Conservation (phyloP, 2,888 invertebrate genomes). For the Halocaridina rubra region DNA sequence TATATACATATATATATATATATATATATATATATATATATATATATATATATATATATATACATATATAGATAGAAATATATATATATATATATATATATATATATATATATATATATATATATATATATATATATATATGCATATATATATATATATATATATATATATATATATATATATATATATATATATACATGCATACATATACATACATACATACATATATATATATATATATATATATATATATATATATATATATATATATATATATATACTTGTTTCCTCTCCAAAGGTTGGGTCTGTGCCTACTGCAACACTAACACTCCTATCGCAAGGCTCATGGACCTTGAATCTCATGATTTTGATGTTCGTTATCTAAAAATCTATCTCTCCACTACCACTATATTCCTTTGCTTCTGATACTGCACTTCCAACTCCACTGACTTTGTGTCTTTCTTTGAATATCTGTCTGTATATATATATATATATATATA, state of each 20-base stretch:
- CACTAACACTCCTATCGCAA: too few relatives aligned
- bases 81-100: background rate
- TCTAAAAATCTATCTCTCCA: too few relatives aligned
- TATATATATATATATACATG: background rate
- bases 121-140: background rate
- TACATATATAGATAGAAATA: background rate
- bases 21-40: constrained; percentile 7
- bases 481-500: background rate
- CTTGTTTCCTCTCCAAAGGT: too few relatives aligned
- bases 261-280: too few relatives aligned
- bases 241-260: background rate
- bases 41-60: background rate
- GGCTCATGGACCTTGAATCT: too few relatives aligned
- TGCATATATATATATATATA: background rate
- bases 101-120: background rate
- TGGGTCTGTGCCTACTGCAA: too few relatives aligned
- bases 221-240: background rate
- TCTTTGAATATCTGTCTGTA: background rate
- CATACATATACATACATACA: background rate
- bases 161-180: background rate
- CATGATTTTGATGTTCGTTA: too few relatives aligned
- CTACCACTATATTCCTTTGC: too few relatives aligned
- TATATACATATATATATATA: background rate
- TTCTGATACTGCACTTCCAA: too few relatives aligned
- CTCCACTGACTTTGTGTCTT: too few relatives aligned